These are phyloP conservation scores for Cephus nigrinus DNA, from an alignment of 2,888 invertebrate species.

Conservation along the genomic window DNA sequence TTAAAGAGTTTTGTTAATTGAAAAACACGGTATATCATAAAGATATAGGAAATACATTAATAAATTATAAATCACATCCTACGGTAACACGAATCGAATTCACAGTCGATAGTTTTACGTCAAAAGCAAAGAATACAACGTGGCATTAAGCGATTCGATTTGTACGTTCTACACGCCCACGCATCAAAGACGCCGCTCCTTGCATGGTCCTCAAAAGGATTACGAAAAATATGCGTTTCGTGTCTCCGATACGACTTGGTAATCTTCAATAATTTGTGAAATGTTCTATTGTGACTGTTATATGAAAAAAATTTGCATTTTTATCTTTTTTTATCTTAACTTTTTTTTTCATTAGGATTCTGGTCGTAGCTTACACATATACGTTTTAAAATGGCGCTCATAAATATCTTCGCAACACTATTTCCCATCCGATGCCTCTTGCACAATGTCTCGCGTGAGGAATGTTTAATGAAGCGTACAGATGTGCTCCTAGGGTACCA, in stretches of 20 bases:
- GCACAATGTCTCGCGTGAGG: constrained; percentile 47
- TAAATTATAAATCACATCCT: constrained; percentile 61
- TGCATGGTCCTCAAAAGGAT: constrained; percentile 41
- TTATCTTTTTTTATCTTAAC: not conserved
- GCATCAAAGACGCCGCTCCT: constrained; percentile 58
- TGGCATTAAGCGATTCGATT: constrained; percentile 62
- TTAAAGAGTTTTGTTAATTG: not conserved
- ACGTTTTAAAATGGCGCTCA: constrained; percentile 34
- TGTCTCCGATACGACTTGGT: constrained; percentile 38
- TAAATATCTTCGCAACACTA: constrained; percentile 34
- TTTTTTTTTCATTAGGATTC: not conserved
- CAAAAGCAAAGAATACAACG: constrained; percentile 52
- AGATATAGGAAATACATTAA: constrained; percentile 17
- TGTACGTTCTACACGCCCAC: constrained; percentile 57
- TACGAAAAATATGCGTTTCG: constrained; percentile 33
- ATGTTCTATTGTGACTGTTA: not conserved
- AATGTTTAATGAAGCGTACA: constrained; percentile 52
- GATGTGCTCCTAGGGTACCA: constrained; percentile 40
- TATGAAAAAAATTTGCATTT: not conserved
- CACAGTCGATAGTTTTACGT: not conserved
- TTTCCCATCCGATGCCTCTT: constrained; percentile 7
- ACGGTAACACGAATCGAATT: constrained; percentile 38
- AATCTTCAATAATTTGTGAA: constrained; percentile 31
- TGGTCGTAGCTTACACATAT: not conserved
- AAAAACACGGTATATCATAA: not conserved